Percentiles rank a stretch among this genome's conserved stretches.
Conservation (phyloP, 2,113 vertebrate species). For the Pavo muticus region DNA sequence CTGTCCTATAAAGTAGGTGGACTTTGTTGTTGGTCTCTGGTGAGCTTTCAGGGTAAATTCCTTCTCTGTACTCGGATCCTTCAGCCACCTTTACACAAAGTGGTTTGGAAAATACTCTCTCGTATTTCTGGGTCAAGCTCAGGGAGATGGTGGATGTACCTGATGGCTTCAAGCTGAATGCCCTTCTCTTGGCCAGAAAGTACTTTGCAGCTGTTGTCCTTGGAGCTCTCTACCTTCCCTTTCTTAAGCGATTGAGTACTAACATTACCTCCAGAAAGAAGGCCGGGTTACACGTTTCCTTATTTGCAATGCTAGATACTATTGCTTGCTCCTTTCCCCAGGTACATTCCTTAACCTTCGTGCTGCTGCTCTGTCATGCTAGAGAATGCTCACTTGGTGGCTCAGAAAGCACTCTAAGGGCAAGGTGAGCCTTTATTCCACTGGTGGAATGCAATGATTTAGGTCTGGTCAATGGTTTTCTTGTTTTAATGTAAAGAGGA, state of each 20-base stretch:
- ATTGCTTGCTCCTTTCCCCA: not conserved
- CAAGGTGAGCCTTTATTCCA: accelerated
- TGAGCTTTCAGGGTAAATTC: not conserved
- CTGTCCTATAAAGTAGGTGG: constrained; percentile 20
- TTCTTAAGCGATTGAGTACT: constrained; percentile 7
- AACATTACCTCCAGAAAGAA: not conserved
- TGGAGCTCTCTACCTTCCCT: not conserved
- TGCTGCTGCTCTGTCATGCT: constrained; percentile 4
- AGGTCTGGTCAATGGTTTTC: not conserved
- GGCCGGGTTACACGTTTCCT: constrained; percentile 7
- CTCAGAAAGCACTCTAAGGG: not conserved
- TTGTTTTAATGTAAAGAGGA: not conserved
- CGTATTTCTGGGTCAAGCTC: not conserved
- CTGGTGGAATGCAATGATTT: not conserved
- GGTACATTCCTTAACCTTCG: not conserved
- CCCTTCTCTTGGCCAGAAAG: constrained; percentile 17
- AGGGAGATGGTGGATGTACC: not conserved
- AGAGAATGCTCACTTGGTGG: accelerated
- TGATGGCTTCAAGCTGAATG: too few species aligned
- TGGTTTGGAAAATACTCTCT: not conserved
- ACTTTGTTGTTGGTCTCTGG: not conserved
- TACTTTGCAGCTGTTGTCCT: constrained; percentile 38
- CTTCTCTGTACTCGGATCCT: not conserved
- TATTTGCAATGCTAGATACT: not conserved
- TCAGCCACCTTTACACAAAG: not conserved